A percentile compares a stretch with the other conserved stretches of the same genome.
Conservation (phyloP, 2,797 vertebrate genomes). For the Spondyliosoma cantharus region DNA sequence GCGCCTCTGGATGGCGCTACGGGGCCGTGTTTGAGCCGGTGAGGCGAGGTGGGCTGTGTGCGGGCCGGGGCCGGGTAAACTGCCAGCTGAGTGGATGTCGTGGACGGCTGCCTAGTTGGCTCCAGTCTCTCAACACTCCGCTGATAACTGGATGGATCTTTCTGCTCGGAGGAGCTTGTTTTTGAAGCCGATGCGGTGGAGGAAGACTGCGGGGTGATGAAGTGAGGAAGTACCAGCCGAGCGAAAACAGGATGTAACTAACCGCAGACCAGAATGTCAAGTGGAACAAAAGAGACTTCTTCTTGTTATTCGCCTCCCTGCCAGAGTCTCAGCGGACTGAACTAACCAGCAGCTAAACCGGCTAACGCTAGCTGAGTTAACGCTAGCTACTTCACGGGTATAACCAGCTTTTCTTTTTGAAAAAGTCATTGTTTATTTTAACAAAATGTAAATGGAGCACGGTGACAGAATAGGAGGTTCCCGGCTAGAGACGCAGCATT, state of each 20-base stretch:
- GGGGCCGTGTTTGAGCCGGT: background rate
- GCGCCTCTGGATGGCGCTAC: conserved; percentile 59
- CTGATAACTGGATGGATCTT: conserved; percentile 43
- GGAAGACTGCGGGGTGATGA: conserved; percentile 9
- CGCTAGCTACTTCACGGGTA: conserved; percentile 56
- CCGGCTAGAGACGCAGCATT: background rate
- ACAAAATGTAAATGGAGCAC: conserved; percentile 1
- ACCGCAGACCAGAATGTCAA: conserved; percentile 61
- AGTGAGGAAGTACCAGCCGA: background rate
- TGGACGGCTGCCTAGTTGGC: conserved; percentile 47
- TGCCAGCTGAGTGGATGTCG: conserved; percentile 64
- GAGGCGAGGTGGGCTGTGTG: conserved; percentile 10
- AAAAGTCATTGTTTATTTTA: background rate
- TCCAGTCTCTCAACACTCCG: conserved; percentile 20
- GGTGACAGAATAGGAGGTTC: background rate
- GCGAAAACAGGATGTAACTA: conserved; percentile 59
- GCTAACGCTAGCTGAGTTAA: conserved; percentile 72
- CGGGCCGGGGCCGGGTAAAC: conserved; percentile 33
- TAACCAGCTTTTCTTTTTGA: conserved; percentile 24
- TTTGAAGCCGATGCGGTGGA: conserved; percentile 10
- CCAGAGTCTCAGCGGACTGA: conserved; percentile 49
- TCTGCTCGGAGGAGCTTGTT: conserved; percentile 7
- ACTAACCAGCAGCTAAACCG: conserved; percentile 71
- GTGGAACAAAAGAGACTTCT: conserved; percentile 76
- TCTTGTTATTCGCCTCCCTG: conserved; percentile 48